These are phyloP conservation scores for Kobus ellipsiprymnus DNA, from an alignment of 2,113 vertebrate genomes.

Conservation along the genomic window DNA sequence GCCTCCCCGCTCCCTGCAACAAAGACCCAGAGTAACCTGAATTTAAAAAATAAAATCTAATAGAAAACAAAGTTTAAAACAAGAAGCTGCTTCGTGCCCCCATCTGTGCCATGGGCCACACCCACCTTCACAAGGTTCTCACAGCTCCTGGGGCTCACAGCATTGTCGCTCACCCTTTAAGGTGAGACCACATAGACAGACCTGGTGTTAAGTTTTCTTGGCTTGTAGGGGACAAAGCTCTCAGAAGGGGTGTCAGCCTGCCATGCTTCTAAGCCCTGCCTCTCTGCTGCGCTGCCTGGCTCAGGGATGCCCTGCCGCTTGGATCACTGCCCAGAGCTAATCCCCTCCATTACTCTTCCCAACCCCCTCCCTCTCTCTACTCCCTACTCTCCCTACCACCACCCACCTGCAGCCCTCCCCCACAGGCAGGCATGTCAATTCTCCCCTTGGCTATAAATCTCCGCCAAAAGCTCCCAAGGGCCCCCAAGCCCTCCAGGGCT, in stretches of 20 bases:
- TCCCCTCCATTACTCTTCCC: background rate
- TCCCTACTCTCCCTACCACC: background rate
- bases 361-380: background rate
- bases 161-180: background rate
- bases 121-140: background rate
- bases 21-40: background rate
- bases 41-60: background rate
- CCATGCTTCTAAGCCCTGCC: background rate
- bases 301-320: rapidly evolving
- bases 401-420: background rate
- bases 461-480: background rate
- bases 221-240: background rate
- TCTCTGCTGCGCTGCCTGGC: rapidly evolving
- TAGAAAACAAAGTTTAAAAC: background rate
- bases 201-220: background rate
- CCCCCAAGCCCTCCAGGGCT: background rate
- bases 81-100: no score
- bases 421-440: background rate
- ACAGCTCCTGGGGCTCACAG: background rate
- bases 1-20: background rate
- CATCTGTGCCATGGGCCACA: background rate
- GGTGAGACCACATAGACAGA: rapidly evolving
- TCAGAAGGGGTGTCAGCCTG: background rate
- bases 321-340: background rate
- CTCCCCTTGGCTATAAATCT: background rate